Conservation (phyloP, 2,113 vertebrate species). For the Hemibagrus wyckioides region DNA sequence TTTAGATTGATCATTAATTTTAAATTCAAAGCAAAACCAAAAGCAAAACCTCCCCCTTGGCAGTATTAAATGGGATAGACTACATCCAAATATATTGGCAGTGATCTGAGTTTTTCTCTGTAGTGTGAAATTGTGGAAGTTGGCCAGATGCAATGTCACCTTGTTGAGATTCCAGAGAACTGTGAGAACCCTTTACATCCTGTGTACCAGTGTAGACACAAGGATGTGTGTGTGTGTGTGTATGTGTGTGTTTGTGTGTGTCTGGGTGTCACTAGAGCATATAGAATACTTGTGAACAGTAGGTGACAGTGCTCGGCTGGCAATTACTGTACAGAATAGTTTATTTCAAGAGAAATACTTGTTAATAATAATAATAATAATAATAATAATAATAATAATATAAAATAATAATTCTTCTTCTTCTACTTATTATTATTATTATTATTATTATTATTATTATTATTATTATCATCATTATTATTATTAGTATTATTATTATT, state of each 20-base stretch:
- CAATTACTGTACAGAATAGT: background rate
- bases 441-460: background rate
- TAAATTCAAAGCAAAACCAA: background rate
- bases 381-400: too few relatives aligned
- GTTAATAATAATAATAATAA: background rate
- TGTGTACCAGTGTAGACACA: constrained; percentile 41
- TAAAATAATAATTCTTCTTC: background rate
- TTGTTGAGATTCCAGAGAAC: constrained; percentile 69
- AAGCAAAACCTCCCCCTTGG: background rate
- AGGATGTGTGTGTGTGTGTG: constrained; percentile 27
- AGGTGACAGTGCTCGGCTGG: background rate
- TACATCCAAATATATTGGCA: constrained; percentile 41
- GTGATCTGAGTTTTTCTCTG: constrained; percentile 60
- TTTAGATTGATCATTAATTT: constrained; percentile 44
- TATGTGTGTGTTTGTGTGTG: constrained; percentile 18
- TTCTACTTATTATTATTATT: background rate
- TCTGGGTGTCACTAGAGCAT: background rate
- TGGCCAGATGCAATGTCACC: constrained; percentile 69
- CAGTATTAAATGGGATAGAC: background rate
- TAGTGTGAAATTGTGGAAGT: constrained; percentile 66
- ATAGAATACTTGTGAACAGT: background rate
- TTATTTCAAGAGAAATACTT: background rate
- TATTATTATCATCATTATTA: background rate
- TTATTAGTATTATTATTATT: background rate
- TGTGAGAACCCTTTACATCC: constrained; percentile 64